Base-by-base conservation (phyloP, 2,797 vertebrate species). In the Cuniculus paca region DNA sequence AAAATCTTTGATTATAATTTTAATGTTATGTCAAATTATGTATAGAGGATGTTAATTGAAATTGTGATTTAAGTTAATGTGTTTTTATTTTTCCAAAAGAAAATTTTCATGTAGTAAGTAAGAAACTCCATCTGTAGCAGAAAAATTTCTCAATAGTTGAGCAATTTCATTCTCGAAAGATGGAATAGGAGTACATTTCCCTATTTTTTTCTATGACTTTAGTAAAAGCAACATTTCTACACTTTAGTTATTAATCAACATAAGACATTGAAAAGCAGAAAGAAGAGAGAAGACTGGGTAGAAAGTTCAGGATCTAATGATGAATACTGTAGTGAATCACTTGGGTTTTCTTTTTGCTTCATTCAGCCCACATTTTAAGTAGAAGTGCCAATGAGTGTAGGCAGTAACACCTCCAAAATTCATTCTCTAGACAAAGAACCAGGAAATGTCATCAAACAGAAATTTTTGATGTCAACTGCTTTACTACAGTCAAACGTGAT, bases 1-100 rank as follows among this genome's bases (percentile, higher is more conserved):
- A 87, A 86, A 89, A 48, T 36, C 68, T 91, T 28, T 56, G 86
- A 88, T 75, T 75, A 58, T 50, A 83, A 85, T 42, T 82, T 97
- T 92, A 96, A 85, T 52, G 0, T 6, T 68, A 28, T 91, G 39
- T 6, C n/a, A 48, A 61, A 87, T 74, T 80, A 4, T 34, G 74
- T 65, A 83, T 70, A 10, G 11, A 77, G 36, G 83, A 90, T 85
- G 65, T 52, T 19, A 56, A 52, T 56, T 36, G 72, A 92, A 88
- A 20, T 90, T 70, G n/a, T 74, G 2, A 45, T 81, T 72, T n/a
- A 61, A 54, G n/a, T 88, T 83, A 42, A n/a, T 68, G 14, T 86
- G 56, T 24, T 79, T 24, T 72, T 42, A 68, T 81, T 54, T 52
- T 92, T 77, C 8, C 13, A 85, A 87, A 74, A 16, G 2, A 68